Evolutionary conservation across 2,888 invertebrate genomes (phyloP), one percentile per base, ranked within the genome.

Genomic region (Clepsis dumicolana): DNA sequence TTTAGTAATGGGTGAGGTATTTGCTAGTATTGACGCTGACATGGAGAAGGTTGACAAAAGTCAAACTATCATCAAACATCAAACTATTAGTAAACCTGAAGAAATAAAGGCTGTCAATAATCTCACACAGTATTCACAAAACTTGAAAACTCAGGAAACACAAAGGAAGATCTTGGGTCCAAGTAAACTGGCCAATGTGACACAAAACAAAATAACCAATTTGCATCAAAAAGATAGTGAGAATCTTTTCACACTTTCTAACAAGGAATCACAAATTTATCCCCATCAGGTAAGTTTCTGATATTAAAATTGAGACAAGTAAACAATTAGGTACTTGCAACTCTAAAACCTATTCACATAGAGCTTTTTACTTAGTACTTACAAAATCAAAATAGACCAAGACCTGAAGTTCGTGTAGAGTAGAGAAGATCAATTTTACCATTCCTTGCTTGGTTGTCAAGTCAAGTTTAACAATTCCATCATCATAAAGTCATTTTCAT

Each of bases 1-100:
- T 76, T 77, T 77, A 27, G 77, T 91, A 29, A 89, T 92, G 83
- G 83, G 82, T 18, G 84, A 88, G 77, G 91, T 89, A 8, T 91
- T 91, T 81, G 90, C 89, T 48, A 89, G 79, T 70, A 92, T 91
- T 78, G 89, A 93, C 79, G 87, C 87, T 41, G 92, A 93, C 70
- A 88, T 91, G 64, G 79, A 54, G 74, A 78, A 78, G 18, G 77
- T 73, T 70, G 80, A 77, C 64, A 81, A 83, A 72, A 79, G 75
- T 57, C 80, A 82, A 68, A 76, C 77, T 38, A 59, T 72, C 27
- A 70, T 53, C 14, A 78, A 73, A 64, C 14, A 44, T 18, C 44
- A 25, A 29, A 27, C 53, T 12, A 32, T 53, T 27, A 56, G 61
- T 65, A 61, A 56, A 25, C 56, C 29, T 1, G 25, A 50, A 16